Conservation (phyloP, 2,888 invertebrate genomes). For the Carcina quercana region DNA sequence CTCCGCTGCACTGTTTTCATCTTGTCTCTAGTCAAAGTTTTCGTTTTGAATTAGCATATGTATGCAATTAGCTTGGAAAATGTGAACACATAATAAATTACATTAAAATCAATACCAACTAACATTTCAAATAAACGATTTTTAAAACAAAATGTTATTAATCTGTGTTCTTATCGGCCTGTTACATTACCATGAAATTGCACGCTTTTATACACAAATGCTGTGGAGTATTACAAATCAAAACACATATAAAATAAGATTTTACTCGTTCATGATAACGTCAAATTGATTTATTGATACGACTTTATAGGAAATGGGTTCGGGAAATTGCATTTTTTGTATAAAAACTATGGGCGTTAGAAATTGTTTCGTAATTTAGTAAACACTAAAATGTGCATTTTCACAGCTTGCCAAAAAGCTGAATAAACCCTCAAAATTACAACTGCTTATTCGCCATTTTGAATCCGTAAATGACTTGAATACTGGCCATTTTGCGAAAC, state of each 20-base stretch:
- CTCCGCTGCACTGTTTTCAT: too few relatives aligned
- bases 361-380: not conserved
- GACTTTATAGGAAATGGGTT: slow-evolving; percentile 2
- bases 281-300: slow-evolving; percentile 1
- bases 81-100: too few relatives aligned
- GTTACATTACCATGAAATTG: slow-evolving; percentile 11
- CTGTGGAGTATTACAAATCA: slow-evolving; percentile 5
- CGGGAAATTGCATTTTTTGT: not conserved
- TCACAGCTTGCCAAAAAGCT: slow-evolving; percentile 1
- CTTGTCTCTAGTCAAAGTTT: too few relatives aligned
- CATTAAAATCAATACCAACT: too few relatives aligned
- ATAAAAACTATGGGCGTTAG: too few relatives aligned
- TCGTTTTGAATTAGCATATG: too few relatives aligned
- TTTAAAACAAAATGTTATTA: too few relatives aligned
- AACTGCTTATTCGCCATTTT: slow-evolving; percentile 7
- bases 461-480: slow-evolving; percentile 13
- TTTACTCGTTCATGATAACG: slow-evolving; percentile 3
- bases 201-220: slow-evolving; percentile 5
- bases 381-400: not conserved
- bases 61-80: too few relatives aligned
- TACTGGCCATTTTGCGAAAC: slow-evolving; percentile 14
- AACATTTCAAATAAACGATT: too few relatives aligned
- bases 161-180: too few relatives aligned
- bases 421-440: slow-evolving; percentile 8
- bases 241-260: slow-evolving; percentile 13